These are phyloP conservation scores for Dermatophagoides farinae DNA, from an alignment of 1,140 invertebrate species.

Conservation along the genomic window DNA sequence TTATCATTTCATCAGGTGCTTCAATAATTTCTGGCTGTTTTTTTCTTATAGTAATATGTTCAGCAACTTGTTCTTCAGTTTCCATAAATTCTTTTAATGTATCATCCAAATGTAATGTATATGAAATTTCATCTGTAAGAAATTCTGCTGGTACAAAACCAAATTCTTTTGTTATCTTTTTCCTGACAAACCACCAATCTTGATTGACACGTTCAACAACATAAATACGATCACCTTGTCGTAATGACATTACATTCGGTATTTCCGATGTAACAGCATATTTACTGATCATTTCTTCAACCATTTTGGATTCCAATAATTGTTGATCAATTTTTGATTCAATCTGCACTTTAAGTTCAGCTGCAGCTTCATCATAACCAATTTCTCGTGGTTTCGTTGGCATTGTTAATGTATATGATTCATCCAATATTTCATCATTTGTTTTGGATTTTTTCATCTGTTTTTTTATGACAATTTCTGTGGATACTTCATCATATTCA, in stretches of 20 bases:
- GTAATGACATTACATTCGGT: constrained; percentile 60
- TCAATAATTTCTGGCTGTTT: no score
- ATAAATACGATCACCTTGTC: constrained; percentile 70
- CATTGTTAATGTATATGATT: neutral
- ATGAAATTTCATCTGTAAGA: constrained; percentile 55
- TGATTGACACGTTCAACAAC: constrained; percentile 43
- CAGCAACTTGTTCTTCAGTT: neutral
- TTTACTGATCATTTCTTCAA: constrained; percentile 34
- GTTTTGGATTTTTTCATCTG: constrained; percentile 8
- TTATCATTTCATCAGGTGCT: constrained; percentile 36
- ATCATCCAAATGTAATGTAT: constrained; percentile 57
- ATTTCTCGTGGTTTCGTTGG: neutral
- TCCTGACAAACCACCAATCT: constrained; percentile 81
- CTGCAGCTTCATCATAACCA: neutral
- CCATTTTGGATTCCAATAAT: neutral
- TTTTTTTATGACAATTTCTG: constrained; percentile 15
- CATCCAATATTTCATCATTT: neutral
- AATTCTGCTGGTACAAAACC: constrained; percentile 79
- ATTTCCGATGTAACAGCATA: constrained; percentile 68
- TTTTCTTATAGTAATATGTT: no score
- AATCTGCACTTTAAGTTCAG: neutral
- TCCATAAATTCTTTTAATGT: constrained; percentile 75
- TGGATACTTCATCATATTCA: constrained; percentile 12
- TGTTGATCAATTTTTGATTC: constrained; percentile 11
- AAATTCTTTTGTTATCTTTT: constrained; percentile 66